Base-by-base conservation (phyloP, 2,113 vertebrate genomes). In the Acinonyx jubatus region DNA sequence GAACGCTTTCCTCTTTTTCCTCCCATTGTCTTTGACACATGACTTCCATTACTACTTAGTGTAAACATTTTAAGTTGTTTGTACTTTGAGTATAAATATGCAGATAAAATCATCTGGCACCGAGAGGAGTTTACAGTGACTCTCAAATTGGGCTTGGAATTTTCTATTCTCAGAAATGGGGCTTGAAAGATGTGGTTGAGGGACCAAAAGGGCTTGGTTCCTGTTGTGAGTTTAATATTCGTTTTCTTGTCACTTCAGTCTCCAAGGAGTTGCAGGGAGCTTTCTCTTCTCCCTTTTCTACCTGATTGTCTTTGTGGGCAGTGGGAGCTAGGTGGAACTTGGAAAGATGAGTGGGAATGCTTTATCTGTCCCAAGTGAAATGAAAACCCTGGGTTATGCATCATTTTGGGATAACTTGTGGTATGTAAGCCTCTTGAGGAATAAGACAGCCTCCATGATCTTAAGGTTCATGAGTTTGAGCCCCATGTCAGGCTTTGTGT, bases 21-120 rank as follows among this genome's bases (percentile, higher is more conserved):
- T 45, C 69, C 61, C 45, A 18, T 45, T 84, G 76, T 79, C 31
- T 74, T 89, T 96, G 98, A 98, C 97, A 97, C 92, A 97, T 98
- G 98, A 96, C 94, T 98, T 95, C 91, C 92, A 98, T 98, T 98
- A 96, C 85, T 73, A n/a, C 92, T 93, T 41, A 68, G 68, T 91
- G 73, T 98, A 98, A 98, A 98, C 97, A 96, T 91, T 89, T 93
- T 96, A 96, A 96, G 96, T 86, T 96, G 97, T 98, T 97, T 98
- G 96, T 97, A 85, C 95, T 91, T 82, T 52, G 31, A 71, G 25
- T 96, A 52, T 98, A 97, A 98, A 95, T 93, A 96, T 71, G 86
- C 61, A 69, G 82, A n/a, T 89, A 97, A 79, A 89, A 66, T 97
- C 97, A 96, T 95, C 95, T 97, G 95, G 82, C 96, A 29, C 15